A percentile compares a stretch with the other conserved stretches of the same genome.
Evolutionary conservation across 2,888 invertebrate genomes (phyloP).

Genomic region (Salticus scenicus): DNA sequence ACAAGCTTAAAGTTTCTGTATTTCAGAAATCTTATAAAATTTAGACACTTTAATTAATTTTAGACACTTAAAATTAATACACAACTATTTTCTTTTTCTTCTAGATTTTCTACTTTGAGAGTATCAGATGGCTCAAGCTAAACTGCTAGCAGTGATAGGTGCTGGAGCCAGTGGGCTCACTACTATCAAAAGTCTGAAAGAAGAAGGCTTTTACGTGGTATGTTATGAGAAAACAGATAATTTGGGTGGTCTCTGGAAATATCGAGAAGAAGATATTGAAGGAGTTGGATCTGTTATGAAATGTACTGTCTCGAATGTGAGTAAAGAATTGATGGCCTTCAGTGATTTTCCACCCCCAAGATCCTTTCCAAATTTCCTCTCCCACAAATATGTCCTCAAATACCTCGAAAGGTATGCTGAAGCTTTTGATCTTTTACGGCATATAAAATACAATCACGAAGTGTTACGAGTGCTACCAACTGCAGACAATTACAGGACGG

Average conservation of each 20-base stretch:
- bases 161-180: constrained; percentile 76
- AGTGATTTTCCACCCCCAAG: constrained; percentile 76
- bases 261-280: constrained; percentile 71
- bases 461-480: constrained; percentile 70
- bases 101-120: too few relatives aligned
- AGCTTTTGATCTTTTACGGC: constrained; percentile 73
- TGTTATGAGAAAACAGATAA: constrained; percentile 75
- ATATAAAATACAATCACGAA: constrained; percentile 75
- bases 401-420: constrained; percentile 75
- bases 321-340: constrained; percentile 76
- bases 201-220: constrained; percentile 75
- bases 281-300: constrained; percentile 75
- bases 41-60: too few relatives aligned
- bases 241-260: constrained; percentile 75
- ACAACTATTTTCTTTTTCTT: too few relatives aligned
- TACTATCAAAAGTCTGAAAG: constrained; percentile 75
- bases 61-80: too few relatives aligned
- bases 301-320: constrained; percentile 76
- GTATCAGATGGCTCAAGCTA: constrained; percentile 49
- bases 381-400: constrained; percentile 75
- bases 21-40: too few relatives aligned
- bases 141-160: constrained; percentile 74
- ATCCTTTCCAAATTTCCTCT: constrained; percentile 75
- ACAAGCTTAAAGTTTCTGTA: too few relatives aligned
- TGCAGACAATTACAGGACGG: constrained; percentile 70